phyloP scores from a whole-genome alignment of 2,888 invertebrate genomes.

The Clanis bilineata region DNA sequence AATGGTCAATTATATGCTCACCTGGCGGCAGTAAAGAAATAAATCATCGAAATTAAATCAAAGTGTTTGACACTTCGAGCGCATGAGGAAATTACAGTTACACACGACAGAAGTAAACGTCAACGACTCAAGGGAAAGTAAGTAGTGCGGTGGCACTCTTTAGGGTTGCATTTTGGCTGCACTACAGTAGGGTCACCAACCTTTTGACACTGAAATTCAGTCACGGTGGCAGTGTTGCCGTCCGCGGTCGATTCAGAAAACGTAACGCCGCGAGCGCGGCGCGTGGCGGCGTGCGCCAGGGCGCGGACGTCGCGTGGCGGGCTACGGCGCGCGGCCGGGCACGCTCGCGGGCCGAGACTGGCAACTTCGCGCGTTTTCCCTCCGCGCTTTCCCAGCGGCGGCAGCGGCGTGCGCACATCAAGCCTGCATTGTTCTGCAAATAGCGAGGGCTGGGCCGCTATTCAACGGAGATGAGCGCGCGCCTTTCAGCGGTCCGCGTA shows the following conservation, averaged over 20 bases:
- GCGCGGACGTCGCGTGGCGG: slow-evolving; percentile 64
- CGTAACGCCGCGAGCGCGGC: slow-evolving; percentile 78
- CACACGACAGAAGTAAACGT: slow-evolving; percentile 40
- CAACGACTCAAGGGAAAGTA: slow-evolving; percentile 34
- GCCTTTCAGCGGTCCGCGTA: slow-evolving; percentile 45
- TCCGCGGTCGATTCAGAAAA: slow-evolving; percentile 77
- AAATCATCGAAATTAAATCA: slow-evolving; percentile 36
- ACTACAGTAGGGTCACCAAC: slow-evolving; percentile 69
- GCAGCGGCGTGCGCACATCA: slow-evolving; percentile 77
- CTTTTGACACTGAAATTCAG: slow-evolving; percentile 80
- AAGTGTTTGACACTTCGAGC: slow-evolving; percentile 60
- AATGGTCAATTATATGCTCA: slow-evolving; percentile 19
- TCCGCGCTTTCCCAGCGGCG: slow-evolving; percentile 75
- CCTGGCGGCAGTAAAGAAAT: slow-evolving; percentile 21
- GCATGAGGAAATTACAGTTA: slow-evolving; percentile 56
- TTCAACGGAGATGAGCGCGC: slow-evolving; percentile 56
- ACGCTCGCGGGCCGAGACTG: slow-evolving; percentile 76
- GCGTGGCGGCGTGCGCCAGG: slow-evolving; percentile 72
- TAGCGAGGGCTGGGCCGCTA: slow-evolving; percentile 74
- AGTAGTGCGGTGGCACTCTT: slow-evolving; percentile 39
- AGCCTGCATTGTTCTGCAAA: slow-evolving; percentile 80
- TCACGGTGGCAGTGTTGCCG: slow-evolving; percentile 66
- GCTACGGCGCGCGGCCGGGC: slow-evolving; percentile 75
- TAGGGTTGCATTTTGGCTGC: slow-evolving; percentile 60
- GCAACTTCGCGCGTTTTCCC: slow-evolving; percentile 65